Conservation (phyloP, 53 echinoderm and acorn worm genomes). For the Echinarachnius parma region DNA sequence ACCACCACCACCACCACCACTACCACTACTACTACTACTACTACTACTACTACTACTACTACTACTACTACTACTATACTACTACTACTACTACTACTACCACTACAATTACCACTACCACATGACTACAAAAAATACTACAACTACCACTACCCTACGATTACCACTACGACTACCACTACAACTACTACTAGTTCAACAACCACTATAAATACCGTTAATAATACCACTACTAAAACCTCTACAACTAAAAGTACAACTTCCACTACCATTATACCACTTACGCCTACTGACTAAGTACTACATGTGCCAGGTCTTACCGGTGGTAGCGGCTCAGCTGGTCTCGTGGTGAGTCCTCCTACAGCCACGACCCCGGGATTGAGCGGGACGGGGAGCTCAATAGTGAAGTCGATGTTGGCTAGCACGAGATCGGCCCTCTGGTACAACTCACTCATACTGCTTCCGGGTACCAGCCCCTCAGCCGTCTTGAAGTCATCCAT, state of each 20-base stretch:
- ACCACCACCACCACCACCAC: too few relatives aligned
- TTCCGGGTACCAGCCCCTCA: neutral
- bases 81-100: too few relatives aligned
- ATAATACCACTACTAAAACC: neutral
- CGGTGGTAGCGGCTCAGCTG: slow-evolving; percentile 47
- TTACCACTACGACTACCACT: too few relatives aligned
- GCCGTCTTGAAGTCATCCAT: neutral
- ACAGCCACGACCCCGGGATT: slow-evolving; percentile 61
- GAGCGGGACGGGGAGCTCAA: slow-evolving; percentile 49
- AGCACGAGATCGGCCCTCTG: slow-evolving; percentile 59
- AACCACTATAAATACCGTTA: neutral
- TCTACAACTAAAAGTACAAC: neutral
- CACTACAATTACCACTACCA: too few relatives aligned
- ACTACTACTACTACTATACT: too few relatives aligned
- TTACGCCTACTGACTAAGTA: too few relatives aligned
- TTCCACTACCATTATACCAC: too few relatives aligned
- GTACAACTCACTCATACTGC: slow-evolving; percentile 13
- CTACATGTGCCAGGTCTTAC: slow-evolving; percentile 47
- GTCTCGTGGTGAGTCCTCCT: slow-evolving; percentile 62
- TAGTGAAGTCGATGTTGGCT: slow-evolving; percentile 59
- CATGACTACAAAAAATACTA: too few relatives aligned
- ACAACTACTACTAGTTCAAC: neutral
- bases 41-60: too few relatives aligned
- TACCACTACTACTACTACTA: too few relatives aligned
- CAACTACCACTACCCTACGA: too few relatives aligned